These are phyloP conservation scores for Pterocles burchelli DNA, from an alignment of 2,113 vertebrate species.

Conservation along the genomic window DNA sequence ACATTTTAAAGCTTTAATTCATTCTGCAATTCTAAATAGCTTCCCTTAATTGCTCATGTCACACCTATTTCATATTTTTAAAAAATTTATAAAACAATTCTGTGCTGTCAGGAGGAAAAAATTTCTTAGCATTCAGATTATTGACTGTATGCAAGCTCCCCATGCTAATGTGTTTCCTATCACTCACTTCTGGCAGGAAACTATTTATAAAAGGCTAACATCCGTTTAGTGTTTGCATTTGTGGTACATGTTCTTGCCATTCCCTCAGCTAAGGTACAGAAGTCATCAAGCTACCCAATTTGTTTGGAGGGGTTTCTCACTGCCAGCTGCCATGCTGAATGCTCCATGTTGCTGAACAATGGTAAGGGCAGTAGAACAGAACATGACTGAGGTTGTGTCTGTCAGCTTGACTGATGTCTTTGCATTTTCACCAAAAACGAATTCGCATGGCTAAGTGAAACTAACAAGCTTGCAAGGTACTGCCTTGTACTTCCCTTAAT, in stretches of 20 bases:
- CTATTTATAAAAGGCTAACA: slow-evolving; percentile 34
- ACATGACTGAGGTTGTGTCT: not conserved
- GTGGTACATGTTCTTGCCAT: not conserved
- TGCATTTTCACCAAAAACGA: not conserved
- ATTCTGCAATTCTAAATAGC: slow-evolving; percentile 57
- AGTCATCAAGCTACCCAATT: not conserved
- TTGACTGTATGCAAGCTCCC: slow-evolving; percentile 42
- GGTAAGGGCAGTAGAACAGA: not conserved
- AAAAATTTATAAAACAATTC: slow-evolving; percentile 74
- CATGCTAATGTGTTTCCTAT: slow-evolving; percentile 45
- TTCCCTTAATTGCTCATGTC: slow-evolving; percentile 61
- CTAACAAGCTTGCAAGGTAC: not conserved
- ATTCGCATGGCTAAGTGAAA: not conserved
- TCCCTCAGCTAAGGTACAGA: not conserved
- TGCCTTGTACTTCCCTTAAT: not conserved
- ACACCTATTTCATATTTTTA: slow-evolving; percentile 61
- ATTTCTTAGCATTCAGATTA: slow-evolving; percentile 57
- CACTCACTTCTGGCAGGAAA: slow-evolving; percentile 32
- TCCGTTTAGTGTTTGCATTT: slow-evolving; percentile 47
- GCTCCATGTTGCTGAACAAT: not conserved
- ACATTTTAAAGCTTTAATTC: slow-evolving; percentile 62
- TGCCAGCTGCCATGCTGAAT: not conserved
- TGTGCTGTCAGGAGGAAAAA: slow-evolving; percentile 30
- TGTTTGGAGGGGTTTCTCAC: not conserved
- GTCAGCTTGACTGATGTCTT: not conserved